Evolutionary conservation across 53 echinoderm and acorn worm genomes (phyloP).

Genomic region (Stichopus horrens): DNA sequence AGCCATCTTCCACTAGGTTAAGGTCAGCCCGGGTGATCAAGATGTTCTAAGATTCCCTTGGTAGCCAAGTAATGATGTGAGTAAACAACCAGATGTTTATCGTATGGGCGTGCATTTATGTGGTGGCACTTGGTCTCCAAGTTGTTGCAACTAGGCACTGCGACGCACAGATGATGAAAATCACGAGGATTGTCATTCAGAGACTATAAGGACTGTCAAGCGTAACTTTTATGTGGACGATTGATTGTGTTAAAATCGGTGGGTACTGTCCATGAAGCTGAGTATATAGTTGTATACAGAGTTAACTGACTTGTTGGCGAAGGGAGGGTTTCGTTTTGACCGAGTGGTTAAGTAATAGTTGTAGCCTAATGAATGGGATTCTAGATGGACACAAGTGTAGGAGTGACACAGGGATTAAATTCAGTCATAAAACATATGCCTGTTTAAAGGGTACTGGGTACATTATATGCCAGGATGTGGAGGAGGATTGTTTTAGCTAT

Average conservation of each 20-base stretch:
- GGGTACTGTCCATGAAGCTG: slow-evolving; percentile 8
- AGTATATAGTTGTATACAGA: slow-evolving; percentile 8
- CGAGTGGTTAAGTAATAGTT: slow-evolving; percentile 51
- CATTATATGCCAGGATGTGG: slow-evolving; percentile 32
- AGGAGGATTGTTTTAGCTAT: slow-evolving; percentile 48
- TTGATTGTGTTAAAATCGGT: slow-evolving; percentile 48
- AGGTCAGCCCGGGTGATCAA: slow-evolving; percentile 28
- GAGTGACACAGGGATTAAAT: slow-evolving; percentile 44
- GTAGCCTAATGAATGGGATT: slow-evolving; percentile 12
- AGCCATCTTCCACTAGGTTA: slow-evolving; percentile 49
- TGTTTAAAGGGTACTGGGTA: slow-evolving; percentile 33
- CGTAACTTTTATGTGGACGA: slow-evolving; percentile 55
- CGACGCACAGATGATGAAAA: slow-evolving; percentile 56
- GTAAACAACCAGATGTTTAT: slow-evolving; percentile 42
- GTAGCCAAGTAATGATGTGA: slow-evolving; percentile 48
- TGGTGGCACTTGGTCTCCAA: slow-evolving; percentile 57
- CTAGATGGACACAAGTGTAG: slow-evolving; percentile 42
- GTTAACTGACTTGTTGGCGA: slow-evolving; percentile 3
- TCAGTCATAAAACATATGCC: slow-evolving; percentile 13
- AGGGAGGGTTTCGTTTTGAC: slow-evolving; percentile 45
- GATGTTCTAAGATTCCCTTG: slow-evolving; percentile 45
- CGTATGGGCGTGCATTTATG: slow-evolving; percentile 61
- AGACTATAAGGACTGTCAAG: slow-evolving; percentile 18
- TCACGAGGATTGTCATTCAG: slow-evolving; percentile 7
- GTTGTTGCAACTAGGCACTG: slow-evolving; percentile 53